phyloP scores from a whole-genome alignment of 2,113 vertebrate genomes.

The Prunella fulvescens region DNA sequence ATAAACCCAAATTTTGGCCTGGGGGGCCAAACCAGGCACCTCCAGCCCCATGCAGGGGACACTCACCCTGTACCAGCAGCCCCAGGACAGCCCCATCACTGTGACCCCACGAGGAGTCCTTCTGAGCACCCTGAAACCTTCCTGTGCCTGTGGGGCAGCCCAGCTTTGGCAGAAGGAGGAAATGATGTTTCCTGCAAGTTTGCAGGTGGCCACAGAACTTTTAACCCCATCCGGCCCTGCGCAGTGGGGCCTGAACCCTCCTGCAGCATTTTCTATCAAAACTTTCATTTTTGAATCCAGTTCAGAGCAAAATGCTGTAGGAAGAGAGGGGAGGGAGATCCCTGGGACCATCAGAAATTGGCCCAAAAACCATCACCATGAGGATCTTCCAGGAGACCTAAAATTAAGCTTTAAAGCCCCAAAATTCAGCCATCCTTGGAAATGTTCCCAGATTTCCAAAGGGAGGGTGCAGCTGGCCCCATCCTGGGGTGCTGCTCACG shows the following conservation, averaged over 20 bases:
- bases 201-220: neutral
- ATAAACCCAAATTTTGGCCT: fast-evolving
- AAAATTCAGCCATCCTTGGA: neutral
- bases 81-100: neutral
- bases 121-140: neutral
- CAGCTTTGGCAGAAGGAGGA: slow-evolving; percentile 4
- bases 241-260: neutral
- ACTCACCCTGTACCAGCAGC: neutral
- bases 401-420: neutral
- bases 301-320: neutral
- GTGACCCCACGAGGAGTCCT: fast-evolving
- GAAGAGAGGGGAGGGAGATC: neutral
- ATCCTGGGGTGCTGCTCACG: neutral
- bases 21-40: neutral
- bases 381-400: neutral
- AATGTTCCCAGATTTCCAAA: neutral
- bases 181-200: neutral
- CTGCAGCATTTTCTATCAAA: fast-evolving
- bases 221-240: neutral
- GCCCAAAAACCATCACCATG: neutral
- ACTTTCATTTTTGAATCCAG: neutral
- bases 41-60: neutral
- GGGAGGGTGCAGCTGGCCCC: too few relatives aligned
- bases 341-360: neutral
- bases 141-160: neutral